Conservation (phyloP, 2,113 vertebrate species). For the Ammospiza caudacuta region DNA sequence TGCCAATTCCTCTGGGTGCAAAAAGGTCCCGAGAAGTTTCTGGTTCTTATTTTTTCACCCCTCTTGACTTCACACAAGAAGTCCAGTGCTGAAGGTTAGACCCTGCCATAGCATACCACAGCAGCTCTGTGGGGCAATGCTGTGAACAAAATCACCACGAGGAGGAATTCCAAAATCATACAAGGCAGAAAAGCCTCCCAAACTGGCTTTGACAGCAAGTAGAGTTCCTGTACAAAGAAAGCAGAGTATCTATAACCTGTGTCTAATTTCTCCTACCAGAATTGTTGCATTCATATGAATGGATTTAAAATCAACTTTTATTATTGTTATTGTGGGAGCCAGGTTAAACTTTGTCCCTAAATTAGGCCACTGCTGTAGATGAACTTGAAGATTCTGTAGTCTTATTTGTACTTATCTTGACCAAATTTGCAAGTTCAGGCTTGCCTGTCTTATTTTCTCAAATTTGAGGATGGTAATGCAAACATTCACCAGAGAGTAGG, state of each 20-base stretch:
- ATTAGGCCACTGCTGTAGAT: background rate
- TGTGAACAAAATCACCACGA: background rate
- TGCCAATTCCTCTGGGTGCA: background rate
- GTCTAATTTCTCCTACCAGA: background rate
- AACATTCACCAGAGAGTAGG: background rate
- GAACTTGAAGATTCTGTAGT: background rate
- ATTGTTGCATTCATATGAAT: background rate
- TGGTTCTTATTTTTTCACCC: background rate
- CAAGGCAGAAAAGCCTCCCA: background rate
- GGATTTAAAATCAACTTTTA: background rate
- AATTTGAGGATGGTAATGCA: background rate
- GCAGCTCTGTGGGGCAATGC: background rate
- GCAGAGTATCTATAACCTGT: accelerated
- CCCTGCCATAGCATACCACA: accelerated
- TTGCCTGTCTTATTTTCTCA: background rate
- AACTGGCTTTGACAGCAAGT: background rate
- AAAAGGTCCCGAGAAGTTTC: background rate
- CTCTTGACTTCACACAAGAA: background rate
- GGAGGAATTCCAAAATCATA: background rate
- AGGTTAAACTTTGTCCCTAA: background rate
- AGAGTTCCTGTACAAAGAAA: background rate
- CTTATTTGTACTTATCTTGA: background rate
- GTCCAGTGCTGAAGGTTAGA: background rate
- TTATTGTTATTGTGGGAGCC: background rate
- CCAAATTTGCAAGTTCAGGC: background rate